Evolutionary conservation across 2,888 invertebrate genomes (phyloP).

Genomic region (Phorcus lineatus): DNA sequence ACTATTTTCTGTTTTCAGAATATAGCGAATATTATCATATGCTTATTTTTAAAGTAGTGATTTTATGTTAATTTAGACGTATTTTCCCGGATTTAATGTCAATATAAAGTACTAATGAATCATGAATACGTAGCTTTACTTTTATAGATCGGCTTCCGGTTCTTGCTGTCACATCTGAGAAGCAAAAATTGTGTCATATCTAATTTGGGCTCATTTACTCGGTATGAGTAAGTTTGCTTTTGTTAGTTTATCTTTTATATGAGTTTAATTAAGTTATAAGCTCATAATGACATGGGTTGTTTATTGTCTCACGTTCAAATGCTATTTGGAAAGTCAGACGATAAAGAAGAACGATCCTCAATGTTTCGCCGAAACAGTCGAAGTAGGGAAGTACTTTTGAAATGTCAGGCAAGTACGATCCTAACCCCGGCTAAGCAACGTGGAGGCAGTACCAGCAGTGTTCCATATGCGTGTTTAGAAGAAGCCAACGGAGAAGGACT

Average conservation of each 20-base stretch:
- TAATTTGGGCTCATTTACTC: too few species aligned
- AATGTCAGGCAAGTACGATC: neutral
- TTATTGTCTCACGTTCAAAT: neutral
- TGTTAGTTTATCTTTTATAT: neutral
- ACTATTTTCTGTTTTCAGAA: too few species aligned
- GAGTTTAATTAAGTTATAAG: neutral
- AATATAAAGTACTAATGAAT: too few species aligned
- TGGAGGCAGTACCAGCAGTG: neutral
- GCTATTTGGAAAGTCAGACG: neutral
- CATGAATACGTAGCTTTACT: too few species aligned
- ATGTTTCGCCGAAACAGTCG: slow-evolving; percentile 13
- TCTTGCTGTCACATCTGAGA: too few species aligned
- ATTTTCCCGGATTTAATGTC: too few species aligned
- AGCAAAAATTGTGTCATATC: too few species aligned
- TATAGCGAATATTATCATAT: too few species aligned
- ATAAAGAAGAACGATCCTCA: neutral
- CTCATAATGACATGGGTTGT: neutral
- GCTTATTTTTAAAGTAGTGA: too few species aligned
- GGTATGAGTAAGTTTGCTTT: too few species aligned
- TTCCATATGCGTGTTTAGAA: neutral
- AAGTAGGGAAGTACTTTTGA: neutral
- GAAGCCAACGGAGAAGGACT: neutral
- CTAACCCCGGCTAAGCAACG: neutral
- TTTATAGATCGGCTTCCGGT: too few species aligned
- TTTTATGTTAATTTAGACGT: too few species aligned